Conservation (phyloP, 1,140 invertebrate species). For the Anadara kagoshimensis region DNA sequence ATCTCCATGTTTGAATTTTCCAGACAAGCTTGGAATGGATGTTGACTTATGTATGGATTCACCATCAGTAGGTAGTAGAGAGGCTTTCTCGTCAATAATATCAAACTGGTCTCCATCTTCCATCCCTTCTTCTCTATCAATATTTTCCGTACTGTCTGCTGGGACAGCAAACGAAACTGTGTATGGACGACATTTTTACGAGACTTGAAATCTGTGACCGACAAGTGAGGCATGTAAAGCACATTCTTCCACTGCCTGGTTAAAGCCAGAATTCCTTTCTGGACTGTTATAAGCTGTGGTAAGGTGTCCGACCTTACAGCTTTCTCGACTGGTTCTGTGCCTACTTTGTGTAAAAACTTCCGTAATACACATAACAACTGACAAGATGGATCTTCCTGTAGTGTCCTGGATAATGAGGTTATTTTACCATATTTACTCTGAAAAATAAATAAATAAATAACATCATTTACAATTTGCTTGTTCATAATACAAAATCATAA, state of each 20-base stretch:
- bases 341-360: conserved; percentile 86
- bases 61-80: conserved; percentile 82
- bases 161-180: conserved; percentile 92
- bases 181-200: conserved; percentile 85
- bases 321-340: conserved; percentile 84
- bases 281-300: conserved; percentile 90
- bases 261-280: conserved; percentile 92
- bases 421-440: conserved; percentile 93
- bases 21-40: conserved; percentile 55
- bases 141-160: conserved; percentile 71
- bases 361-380: conserved; percentile 92
- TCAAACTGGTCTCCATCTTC: conserved; percentile 78
- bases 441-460: conserved; percentile 31
- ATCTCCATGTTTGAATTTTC: not conserved
- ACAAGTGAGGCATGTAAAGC: conserved; percentile 91
- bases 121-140: conserved; percentile 20
- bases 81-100: conserved; percentile 89
- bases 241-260: conserved; percentile 98
- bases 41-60: conserved; percentile 63
- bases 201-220: conserved; percentile 81
- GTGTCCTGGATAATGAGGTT: conserved; percentile 90
- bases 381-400: conserved; percentile 96
- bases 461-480: no score
- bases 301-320: conserved; percentile 89
- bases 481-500: no score